A percentile compares a stretch with the other conserved stretches of the same genome.
phyloP scores from a whole-genome alignment of 2,113 vertebrate species.

The Oostethus manadensis region DNA sequence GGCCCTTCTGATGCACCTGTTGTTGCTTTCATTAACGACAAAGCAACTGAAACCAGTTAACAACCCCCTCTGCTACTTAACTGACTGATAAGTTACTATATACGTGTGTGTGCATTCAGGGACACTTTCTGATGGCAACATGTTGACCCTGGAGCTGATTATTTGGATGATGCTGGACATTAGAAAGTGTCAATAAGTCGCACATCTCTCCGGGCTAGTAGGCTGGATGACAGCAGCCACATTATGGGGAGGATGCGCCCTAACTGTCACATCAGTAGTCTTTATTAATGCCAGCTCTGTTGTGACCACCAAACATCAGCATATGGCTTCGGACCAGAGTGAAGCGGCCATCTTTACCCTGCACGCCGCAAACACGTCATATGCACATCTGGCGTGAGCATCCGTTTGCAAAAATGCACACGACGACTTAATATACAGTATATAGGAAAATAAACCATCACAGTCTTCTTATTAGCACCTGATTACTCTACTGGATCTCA shows the following conservation, averaged over 20 bases:
- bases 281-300: slow-evolving; percentile 54
- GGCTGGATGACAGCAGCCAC: slow-evolving; percentile 13
- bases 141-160: neutral
- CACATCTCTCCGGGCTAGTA: neutral
- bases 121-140: neutral
- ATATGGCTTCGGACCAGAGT: slow-evolving; percentile 58
- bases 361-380: slow-evolving; percentile 37
- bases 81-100: no score
- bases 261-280: slow-evolving; percentile 49
- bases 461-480: slow-evolving; percentile 61
- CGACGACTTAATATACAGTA: neutral
- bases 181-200: neutral
- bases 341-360: slow-evolving; percentile 50
- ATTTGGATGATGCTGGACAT: no score
- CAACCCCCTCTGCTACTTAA: no score
- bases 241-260: slow-evolving; percentile 13
- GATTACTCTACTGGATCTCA: slow-evolving; percentile 55
- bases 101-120: no score
- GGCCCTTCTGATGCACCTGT: no score
- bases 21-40: no score
- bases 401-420: slow-evolving; percentile 8
- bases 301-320: slow-evolving; percentile 56
- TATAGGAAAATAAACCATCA: slow-evolving; percentile 33
- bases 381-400: slow-evolving; percentile 46
- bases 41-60: no score